Base-by-base conservation (phyloP, 2,888 invertebrate species). In the Pediacus dermestoides region DNA sequence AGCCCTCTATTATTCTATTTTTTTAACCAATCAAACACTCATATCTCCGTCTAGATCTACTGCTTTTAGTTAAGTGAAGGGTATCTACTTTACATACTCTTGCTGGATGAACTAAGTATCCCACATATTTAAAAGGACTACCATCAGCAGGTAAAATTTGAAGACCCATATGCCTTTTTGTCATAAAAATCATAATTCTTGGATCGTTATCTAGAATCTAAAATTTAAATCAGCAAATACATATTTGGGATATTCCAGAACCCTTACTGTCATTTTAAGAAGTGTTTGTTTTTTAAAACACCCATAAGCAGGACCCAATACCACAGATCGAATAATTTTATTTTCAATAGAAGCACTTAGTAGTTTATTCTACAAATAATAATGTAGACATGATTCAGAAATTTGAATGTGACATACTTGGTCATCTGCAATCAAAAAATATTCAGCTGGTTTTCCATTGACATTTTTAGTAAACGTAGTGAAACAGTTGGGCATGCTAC, bases 61-160 rank as follows among this genome's bases (percentile, higher is more conserved):
- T n/a, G n/a, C n/a, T n/a, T n/a, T n/a, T n/a, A n/a, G n/a, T n/a
- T n/a, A n/a, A n/a, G n/a, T n/a, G n/a, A n/a, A n/a, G n/a, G n/a
- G n/a, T n/a, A n/a, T n/a, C n/a, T n/a, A n/a, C n/a, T n/a, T n/a
- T n/a, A n/a, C n/a, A 51, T 59, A 83, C 84, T 68, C 78, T 74
- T 33, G 64, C 59, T 1, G 85, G 82, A 64, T 86, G 85, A 2
- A 77, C 85, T 13, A 81, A 68, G 42, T 81, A 60, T 1, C 74
- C 80, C 1, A 76, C 70, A 48, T 75, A 76, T 53, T 75, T 78
- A 70, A 79, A 85, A 3, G 86, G 87, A 63, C 86, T 87, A 0
- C 87, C 88, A 59, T 85, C 82, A 0, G 82, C 65, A 0, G 86
- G 85, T 57, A 83, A 58, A 44, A 78, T 74, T 60, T 82, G 81